phyloP scores from a whole-genome alignment of 64 coral and sea anemone genomes.

The Exaiptasia diaphana region DNA sequence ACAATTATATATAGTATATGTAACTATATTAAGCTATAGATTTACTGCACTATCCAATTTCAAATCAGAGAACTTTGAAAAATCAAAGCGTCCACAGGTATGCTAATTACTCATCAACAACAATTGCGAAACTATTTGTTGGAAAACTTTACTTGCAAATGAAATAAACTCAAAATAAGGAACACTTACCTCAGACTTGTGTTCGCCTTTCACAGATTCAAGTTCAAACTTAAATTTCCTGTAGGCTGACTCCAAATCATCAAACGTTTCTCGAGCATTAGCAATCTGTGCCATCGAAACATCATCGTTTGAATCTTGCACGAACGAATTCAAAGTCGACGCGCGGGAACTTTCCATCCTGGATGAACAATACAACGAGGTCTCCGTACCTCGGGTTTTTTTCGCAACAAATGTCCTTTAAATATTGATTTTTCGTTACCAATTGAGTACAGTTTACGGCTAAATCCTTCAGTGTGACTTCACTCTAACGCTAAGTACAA shows the following conservation, averaged over 20 bases:
- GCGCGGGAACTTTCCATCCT: background rate
- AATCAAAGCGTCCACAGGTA: background rate
- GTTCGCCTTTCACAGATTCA: slow-evolving; percentile 71
- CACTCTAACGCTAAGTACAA: background rate
- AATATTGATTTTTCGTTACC: too few relatives aligned
- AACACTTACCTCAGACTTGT: slow-evolving; percentile 76
- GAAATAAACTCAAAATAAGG: too few relatives aligned
- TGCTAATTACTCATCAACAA: slow-evolving; percentile 23
- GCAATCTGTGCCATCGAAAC: slow-evolving; percentile 71
- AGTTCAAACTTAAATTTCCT: slow-evolving; percentile 81
- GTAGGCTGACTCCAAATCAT: slow-evolving; percentile 80
- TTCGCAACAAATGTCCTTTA: too few relatives aligned
- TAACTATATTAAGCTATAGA: too few relatives aligned
- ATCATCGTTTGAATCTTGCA: slow-evolving; percentile 34
- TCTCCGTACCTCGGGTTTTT: background rate
- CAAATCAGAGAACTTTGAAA: too few relatives aligned
- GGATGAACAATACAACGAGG: background rate
- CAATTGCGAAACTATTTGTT: slow-evolving; percentile 1
- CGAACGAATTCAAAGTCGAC: background rate
- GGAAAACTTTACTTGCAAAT: background rate
- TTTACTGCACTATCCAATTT: too few relatives aligned
- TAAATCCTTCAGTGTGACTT: too few relatives aligned
- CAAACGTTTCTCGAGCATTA: slow-evolving; percentile 72
- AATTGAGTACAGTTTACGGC: too few relatives aligned
- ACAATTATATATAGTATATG: too few relatives aligned